Evolutionary conservation across 2,888 invertebrate genomes (phyloP).

Genomic region (Polydrusus pterygomalis): DNA sequence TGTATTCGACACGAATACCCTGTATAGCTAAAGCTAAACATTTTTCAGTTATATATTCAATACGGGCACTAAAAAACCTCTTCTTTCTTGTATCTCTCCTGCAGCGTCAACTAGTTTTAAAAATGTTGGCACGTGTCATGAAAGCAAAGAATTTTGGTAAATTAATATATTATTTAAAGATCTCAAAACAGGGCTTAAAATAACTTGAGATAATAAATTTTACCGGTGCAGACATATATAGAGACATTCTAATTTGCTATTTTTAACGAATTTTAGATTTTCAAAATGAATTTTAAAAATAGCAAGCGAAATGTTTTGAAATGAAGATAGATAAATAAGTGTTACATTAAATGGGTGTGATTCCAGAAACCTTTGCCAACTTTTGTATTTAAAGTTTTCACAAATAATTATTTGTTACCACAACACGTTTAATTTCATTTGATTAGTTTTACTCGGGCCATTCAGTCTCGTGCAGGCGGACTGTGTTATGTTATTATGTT

Average conservation of each 20-base stretch:
- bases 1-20: too few relatives aligned
- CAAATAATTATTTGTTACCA: not conserved
- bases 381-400: not conserved
- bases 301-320: constrained; percentile 12
- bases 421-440: too few relatives aligned
- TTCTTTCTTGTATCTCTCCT: too few relatives aligned
- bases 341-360: constrained; percentile 20
- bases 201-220: not conserved
- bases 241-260: constrained; percentile 16
- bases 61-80: too few relatives aligned
- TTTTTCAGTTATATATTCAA: too few relatives aligned
- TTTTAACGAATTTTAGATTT: constrained; percentile 10
- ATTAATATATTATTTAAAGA: not conserved
- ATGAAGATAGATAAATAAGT: constrained; percentile 17
- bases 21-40: too few relatives aligned
- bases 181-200: not conserved
- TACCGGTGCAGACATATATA: not conserved
- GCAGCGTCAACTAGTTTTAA: not conserved
- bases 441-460: too few relatives aligned
- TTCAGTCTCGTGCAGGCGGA: too few relatives aligned
- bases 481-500: too few relatives aligned
- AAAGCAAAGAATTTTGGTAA: not conserved
- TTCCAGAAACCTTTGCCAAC: constrained; percentile 3
- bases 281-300: constrained; percentile 24
- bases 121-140: not conserved